These are phyloP conservation scores for Hiodon alosoides DNA, from an alignment of 2,113 vertebrate genomes.

Conservation along the genomic window DNA sequence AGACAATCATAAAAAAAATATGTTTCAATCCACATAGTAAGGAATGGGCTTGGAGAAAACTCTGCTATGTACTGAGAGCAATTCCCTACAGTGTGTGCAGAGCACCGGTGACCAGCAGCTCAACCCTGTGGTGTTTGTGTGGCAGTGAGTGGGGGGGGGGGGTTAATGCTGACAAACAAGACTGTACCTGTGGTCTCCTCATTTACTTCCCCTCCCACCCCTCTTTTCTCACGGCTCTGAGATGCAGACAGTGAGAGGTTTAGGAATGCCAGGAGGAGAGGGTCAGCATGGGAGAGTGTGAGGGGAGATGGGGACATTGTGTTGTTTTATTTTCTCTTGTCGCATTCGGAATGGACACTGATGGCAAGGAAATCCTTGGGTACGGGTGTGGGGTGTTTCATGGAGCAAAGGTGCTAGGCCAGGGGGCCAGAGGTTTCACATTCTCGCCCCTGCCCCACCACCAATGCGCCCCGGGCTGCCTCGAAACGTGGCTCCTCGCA, in stretches of 20 bases:
- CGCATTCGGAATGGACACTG: neutral
- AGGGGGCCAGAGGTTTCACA: conserved; percentile 13
- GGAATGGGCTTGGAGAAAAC: neutral
- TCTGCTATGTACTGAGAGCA: neutral
- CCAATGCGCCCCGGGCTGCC: neutral
- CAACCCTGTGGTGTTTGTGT: neutral
- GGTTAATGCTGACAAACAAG: neutral
- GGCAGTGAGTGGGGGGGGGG: neutral
- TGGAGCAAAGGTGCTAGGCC: conserved; percentile 13
- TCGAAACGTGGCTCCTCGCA: neutral
- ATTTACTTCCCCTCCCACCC: neutral
- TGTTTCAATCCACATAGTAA: too few species aligned
- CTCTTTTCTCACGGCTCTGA: neutral
- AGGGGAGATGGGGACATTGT: too few species aligned
- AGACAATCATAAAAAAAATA: too few species aligned
- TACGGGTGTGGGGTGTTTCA: conserved; percentile 47
- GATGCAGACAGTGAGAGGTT: neutral
- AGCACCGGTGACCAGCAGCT: neutral
- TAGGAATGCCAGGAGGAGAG: neutral
- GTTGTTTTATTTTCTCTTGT: too few species aligned
- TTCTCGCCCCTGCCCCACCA: conserved; percentile 26
- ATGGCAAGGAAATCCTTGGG: conserved; percentile 15
- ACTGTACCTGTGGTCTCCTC: neutral
- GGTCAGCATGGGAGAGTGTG: neutral
- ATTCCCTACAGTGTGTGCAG: neutral